phyloP scores from a whole-genome alignment of 2,797 vertebrate genomes.

The Sebastes matsubarae region DNA sequence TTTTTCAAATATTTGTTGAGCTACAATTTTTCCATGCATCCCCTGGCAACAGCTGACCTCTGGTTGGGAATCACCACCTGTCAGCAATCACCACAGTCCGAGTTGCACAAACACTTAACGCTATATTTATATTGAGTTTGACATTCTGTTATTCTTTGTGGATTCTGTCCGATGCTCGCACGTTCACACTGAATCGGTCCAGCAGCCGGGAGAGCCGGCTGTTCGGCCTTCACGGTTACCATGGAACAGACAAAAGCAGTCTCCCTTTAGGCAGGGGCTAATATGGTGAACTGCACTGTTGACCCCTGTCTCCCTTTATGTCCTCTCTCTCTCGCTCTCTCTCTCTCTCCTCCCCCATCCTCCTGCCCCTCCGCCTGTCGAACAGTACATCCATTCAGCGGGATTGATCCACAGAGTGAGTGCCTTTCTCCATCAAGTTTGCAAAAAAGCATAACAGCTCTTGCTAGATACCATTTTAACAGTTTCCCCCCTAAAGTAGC shows the following conservation, averaged over 20 bases:
- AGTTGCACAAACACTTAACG: neutral
- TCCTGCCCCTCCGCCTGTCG: neutral
- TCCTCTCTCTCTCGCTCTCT: constrained; percentile 2
- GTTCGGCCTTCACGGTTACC: constrained; percentile 25
- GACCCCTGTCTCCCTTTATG: constrained; percentile 64
- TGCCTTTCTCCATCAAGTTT: constrained; percentile 33
- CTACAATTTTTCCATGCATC: neutral
- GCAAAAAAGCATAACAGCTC: neutral
- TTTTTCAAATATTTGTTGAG: neutral
- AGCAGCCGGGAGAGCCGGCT: constrained; percentile 14
- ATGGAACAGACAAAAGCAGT: constrained; percentile 51
- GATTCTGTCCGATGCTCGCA: neutral
- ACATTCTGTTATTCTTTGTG: neutral
- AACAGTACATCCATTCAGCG: constrained; percentile 98
- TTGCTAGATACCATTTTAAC: neutral
- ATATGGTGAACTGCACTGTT: constrained; percentile 53
- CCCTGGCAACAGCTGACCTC: neutral
- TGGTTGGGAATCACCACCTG: neutral
- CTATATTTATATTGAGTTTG: neutral
- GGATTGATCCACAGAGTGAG: constrained; percentile 98
- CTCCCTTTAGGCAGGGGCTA: constrained; percentile 33
- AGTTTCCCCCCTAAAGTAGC: neutral
- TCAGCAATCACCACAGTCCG: neutral
- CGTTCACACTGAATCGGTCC: neutral
- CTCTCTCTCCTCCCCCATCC: constrained; percentile 9